Evolutionary conservation across 2,113 vertebrate genomes (phyloP), one percentile per base, ranked within the genome.

Genomic region (Toxostoma redivivum): DNA sequence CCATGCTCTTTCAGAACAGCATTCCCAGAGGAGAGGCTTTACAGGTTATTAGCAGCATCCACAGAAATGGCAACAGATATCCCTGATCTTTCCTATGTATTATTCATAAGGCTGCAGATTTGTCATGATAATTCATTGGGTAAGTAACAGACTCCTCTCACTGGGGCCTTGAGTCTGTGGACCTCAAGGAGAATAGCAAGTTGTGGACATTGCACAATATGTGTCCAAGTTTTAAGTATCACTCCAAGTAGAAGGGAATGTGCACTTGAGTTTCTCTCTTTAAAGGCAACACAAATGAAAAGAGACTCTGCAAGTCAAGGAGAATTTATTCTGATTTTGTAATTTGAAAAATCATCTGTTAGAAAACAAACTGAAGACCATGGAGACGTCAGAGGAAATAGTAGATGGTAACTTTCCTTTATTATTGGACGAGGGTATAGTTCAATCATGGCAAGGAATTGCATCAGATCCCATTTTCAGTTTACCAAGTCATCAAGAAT

Each of bases 21-120:
- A 92, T 77, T 64, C 92, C 92, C 58, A 86, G 73, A 90, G 88
- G 54, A 79, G 33, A 72, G 69, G 83, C 93, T 92, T 95, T 81
- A 78, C 10, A 17, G 85, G 66, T 93, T 95, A 90, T 95, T 88
- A 94, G 83, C 40, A 67, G 67, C 67, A 94, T 70, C 85, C 79
- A 60, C 51, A 72, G 56, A 86, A 92, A 89, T 38, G 72, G 50
- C 86, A 96, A 91, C 84, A 92, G 47, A 69, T 95, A 87, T 57
- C 42, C 79, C 67, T 62, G 62, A 61, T 78, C 44, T 48, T 69
- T 81, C 38, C 28, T 53, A 47, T 92, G 78, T 19, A 53, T 94
- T 87, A 95, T 92, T 97, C 88, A 96, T 79, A 56, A 74, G 53
- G 23, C 28, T 81, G 23, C 60, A 88, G 61, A 84, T 93, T 86